phyloP scores from a whole-genome alignment of 2,888 invertebrate species.

The Tenodera sinensis region DNA sequence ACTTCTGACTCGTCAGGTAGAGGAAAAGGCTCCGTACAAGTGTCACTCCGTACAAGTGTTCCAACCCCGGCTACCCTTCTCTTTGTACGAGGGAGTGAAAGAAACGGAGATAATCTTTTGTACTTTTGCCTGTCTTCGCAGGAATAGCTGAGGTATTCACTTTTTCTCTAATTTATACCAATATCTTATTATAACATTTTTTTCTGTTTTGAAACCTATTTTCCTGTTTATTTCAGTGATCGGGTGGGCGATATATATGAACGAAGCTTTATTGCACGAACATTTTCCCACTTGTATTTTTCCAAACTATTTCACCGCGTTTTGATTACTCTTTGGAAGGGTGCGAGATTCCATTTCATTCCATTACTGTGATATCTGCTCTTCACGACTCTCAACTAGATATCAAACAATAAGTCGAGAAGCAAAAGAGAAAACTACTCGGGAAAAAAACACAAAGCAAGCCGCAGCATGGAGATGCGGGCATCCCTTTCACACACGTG shows the following conservation, averaged over 20 bases:
- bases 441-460: not conserved
- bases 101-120: too few relatives aligned
- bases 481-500: not conserved
- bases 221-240: too few relatives aligned
- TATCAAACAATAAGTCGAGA: not conserved
- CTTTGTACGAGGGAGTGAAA: too few relatives aligned
- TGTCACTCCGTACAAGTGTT: too few relatives aligned
- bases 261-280: not conserved
- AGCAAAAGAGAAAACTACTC: not conserved
- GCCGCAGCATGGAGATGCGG: not conserved
- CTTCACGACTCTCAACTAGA: not conserved
- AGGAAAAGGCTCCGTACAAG: too few relatives aligned
- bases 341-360: not conserved
- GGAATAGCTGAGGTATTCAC: too few relatives aligned
- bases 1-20: too few relatives aligned
- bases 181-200: too few relatives aligned
- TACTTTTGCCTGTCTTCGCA: too few relatives aligned
- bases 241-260: not conserved
- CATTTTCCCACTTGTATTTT: not conserved
- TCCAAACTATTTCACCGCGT: not conserved
- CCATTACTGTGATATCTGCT: not conserved
- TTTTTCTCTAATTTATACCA: too few relatives aligned
- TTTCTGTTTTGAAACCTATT: too few relatives aligned
- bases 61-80: too few relatives aligned
- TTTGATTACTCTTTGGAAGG: not conserved